Evolutionary conservation across 2,888 invertebrate species (phyloP).

Genomic region (Eupeodes latifasciatus): DNA sequence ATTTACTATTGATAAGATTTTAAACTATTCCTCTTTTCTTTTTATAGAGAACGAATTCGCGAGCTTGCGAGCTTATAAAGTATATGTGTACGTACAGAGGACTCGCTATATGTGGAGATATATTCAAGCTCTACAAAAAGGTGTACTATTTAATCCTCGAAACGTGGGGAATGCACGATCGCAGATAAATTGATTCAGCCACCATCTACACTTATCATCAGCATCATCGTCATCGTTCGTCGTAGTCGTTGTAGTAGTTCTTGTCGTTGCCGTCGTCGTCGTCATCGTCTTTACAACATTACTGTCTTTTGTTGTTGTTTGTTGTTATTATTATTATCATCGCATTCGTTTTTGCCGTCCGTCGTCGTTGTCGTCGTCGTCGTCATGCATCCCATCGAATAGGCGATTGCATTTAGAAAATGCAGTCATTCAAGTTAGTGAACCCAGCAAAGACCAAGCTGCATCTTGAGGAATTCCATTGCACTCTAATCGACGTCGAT

Average conservation of each 20-base stretch:
- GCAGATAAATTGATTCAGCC: slow-evolving; percentile 61
- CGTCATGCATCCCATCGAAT: slow-evolving; percentile 72
- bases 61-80: too few relatives aligned
- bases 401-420: slow-evolving; percentile 74
- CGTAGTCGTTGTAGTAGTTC: slow-evolving; percentile 30
- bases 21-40: slow-evolving; percentile 20
- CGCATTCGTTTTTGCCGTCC: slow-evolving; percentile 43
- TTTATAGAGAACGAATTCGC: too few relatives aligned
- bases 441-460: slow-evolving; percentile 59
- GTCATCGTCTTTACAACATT: slow-evolving; percentile 2
- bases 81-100: not conserved
- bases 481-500: slow-evolving; percentile 75
- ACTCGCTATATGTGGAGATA: slow-evolving; percentile 33
- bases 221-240: slow-evolving; percentile 56
- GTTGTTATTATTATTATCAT: slow-evolving; percentile 46
- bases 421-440: slow-evolving; percentile 75
- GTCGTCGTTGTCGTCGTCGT: slow-evolving; percentile 37
- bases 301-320: slow-evolving; percentile 15
- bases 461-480: slow-evolving; percentile 66
- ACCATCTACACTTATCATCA: slow-evolving; percentile 60
- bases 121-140: slow-evolving; percentile 35
- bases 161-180: slow-evolving; percentile 61
- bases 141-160: slow-evolving; percentile 50
- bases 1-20: slow-evolving; percentile 52
- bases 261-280: slow-evolving; percentile 38